phyloP scores from a whole-genome alignment of 2,113 vertebrate genomes.

The Scytalopus superciliaris region DNA sequence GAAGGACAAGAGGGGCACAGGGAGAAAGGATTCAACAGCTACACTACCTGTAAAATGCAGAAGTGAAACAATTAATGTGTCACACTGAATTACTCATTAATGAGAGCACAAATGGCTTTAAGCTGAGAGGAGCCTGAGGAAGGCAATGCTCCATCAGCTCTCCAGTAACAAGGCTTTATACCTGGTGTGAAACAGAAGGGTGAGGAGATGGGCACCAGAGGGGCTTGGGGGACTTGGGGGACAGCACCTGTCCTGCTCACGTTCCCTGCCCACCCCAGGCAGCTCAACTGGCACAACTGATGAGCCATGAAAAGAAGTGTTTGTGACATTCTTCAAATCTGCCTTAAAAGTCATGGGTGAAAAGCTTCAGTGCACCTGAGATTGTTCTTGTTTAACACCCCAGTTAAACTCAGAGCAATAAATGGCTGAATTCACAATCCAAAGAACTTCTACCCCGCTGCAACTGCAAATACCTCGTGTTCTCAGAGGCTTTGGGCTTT shows the following conservation, averaged over 20 bases:
- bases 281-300: background rate
- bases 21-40: background rate
- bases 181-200: fast-evolving
- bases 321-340: background rate
- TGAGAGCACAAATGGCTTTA: background rate
- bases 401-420: background rate
- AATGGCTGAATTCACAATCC: background rate
- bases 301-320: background rate
- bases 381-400: background rate
- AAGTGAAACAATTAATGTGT: background rate
- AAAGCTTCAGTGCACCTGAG: background rate
- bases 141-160: background rate
- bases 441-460: background rate
- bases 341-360: background rate
- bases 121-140: background rate
- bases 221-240: background rate
- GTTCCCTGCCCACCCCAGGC: background rate
- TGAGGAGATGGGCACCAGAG: background rate
- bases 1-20: background rate
- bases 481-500: background rate
- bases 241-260: background rate
- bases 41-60: background rate
- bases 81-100: background rate
- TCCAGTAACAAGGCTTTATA: background rate
- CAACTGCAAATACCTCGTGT: background rate